A percentile compares a stretch with the other conserved stretches of the same genome.
These are phyloP conservation scores for Apis florea DNA, from an alignment of 1,140 invertebrate species.

Conservation along the genomic window DNA sequence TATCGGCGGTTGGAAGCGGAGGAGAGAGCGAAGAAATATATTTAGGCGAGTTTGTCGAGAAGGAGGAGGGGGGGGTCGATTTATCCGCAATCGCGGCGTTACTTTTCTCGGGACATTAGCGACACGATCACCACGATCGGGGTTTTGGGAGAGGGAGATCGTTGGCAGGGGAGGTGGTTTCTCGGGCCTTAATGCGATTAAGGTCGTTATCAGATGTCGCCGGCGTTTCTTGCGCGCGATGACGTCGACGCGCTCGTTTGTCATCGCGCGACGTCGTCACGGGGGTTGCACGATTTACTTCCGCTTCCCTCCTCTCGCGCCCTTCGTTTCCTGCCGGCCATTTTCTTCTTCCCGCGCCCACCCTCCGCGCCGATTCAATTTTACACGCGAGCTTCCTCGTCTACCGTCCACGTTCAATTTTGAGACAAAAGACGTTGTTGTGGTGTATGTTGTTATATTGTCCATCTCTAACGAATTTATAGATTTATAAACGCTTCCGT, in stretches of 20 bases:
- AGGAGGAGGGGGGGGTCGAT: constrained; percentile 30
- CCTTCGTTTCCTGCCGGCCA: constrained; percentile 55
- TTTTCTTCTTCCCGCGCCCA: constrained; percentile 46
- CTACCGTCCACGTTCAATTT: too few species aligned
- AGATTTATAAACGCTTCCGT: too few species aligned
- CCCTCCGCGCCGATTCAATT: constrained; percentile 28
- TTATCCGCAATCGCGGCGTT: constrained; percentile 60
- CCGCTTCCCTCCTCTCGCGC: constrained; percentile 70
- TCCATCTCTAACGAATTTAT: too few species aligned
- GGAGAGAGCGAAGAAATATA: constrained; percentile 39
- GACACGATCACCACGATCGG: constrained; percentile 47
- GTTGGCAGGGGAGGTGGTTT: constrained; percentile 31
- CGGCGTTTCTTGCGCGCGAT: constrained; percentile 73
- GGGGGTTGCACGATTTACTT: constrained; percentile 78
- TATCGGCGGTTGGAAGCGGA: not conserved
- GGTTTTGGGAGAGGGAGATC: constrained; percentile 37
- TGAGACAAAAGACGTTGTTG: too few species aligned
- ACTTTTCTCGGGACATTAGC: constrained; percentile 63
- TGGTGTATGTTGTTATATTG: too few species aligned
- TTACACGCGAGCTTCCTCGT: not conserved
- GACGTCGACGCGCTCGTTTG: constrained; percentile 76
- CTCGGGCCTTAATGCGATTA: constrained; percentile 75
- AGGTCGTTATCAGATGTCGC: constrained; percentile 79
- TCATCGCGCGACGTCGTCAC: constrained; percentile 78
- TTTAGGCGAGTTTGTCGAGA: constrained; percentile 32